Conservation (phyloP, 1,140 invertebrate genomes). For the Aethina tumida region DNA sequence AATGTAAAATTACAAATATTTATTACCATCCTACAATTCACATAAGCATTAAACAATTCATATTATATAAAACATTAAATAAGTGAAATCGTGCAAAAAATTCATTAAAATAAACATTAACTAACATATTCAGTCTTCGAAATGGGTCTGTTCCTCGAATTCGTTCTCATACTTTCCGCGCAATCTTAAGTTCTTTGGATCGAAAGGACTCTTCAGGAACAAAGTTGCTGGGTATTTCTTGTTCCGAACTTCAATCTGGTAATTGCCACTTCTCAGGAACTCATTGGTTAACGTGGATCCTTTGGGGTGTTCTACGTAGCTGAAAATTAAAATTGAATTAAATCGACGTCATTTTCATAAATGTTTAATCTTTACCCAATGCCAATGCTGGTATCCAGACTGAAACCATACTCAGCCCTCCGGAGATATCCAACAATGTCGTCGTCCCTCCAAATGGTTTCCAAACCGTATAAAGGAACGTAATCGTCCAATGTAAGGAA, state of each 20-base stretch:
- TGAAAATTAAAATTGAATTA: slow-evolving; percentile 22
- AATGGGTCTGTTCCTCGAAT: slow-evolving; percentile 33
- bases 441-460: slow-evolving; percentile 72
- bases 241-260: slow-evolving; percentile 72
- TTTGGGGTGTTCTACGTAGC: slow-evolving; percentile 45
- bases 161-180: slow-evolving; percentile 31
- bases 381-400: slow-evolving; percentile 59
- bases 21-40: too few species aligned
- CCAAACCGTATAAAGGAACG: slow-evolving; percentile 68
- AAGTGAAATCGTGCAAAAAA: too few species aligned
- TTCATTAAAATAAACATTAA: neutral
- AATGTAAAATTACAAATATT: too few species aligned
- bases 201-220: slow-evolving; percentile 68
- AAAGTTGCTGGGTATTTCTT: slow-evolving; percentile 56
- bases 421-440: slow-evolving; percentile 66
- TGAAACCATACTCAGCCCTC: slow-evolving; percentile 69
- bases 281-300: slow-evolving; percentile 49
- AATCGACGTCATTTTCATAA: neutral
- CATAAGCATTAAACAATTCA: too few species aligned
- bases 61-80: too few species aligned
- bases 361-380: slow-evolving; percentile 45
- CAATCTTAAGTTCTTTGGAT: slow-evolving; percentile 56
- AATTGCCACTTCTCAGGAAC: slow-evolving; percentile 60
- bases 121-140: slow-evolving; percentile 31
- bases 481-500: slow-evolving; percentile 60